These are phyloP conservation scores for Lycocorax pyrrhopterus DNA, from an alignment of 2,113 vertebrate genomes.

Conservation along the genomic window DNA sequence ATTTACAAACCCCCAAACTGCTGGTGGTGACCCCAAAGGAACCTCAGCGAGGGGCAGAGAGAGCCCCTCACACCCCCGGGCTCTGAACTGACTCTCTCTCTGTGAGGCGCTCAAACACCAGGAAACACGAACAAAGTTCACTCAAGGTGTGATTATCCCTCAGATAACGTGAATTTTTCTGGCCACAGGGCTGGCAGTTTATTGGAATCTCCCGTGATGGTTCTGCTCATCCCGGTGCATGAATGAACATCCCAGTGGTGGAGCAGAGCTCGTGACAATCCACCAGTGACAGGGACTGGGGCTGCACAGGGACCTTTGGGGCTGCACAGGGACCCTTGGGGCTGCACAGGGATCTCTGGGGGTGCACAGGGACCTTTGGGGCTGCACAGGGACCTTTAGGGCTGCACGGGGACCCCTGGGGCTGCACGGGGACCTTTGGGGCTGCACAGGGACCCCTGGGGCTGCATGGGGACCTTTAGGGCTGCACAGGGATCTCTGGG, in stretches of 20 bases:
- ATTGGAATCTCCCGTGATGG: accelerated
- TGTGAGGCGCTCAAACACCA: not conserved
- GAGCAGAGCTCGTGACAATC: accelerated
- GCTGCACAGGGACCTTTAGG: accelerated
- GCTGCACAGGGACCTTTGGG: accelerated
- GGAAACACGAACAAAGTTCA: not conserved
- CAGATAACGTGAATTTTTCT: accelerated
- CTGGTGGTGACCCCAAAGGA: not conserved
- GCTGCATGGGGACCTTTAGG: accelerated
- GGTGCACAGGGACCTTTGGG: accelerated
- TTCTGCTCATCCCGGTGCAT: not conserved
- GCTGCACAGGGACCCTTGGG: not conserved
- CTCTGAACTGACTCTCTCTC: not conserved
- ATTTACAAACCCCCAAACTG: accelerated
- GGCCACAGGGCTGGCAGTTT: not conserved
- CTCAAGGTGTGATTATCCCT: not conserved
- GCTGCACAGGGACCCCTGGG: accelerated
- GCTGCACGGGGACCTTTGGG: no score
- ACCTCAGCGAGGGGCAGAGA: not conserved
- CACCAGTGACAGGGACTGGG: no score
- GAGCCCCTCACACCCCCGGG: not conserved
- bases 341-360: no score
- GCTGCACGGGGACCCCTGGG: accelerated
- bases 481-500: no score
- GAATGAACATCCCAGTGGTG: not conserved